Conservation (phyloP, 2,888 invertebrate genomes). For the Drosophila algonquin region DNA sequence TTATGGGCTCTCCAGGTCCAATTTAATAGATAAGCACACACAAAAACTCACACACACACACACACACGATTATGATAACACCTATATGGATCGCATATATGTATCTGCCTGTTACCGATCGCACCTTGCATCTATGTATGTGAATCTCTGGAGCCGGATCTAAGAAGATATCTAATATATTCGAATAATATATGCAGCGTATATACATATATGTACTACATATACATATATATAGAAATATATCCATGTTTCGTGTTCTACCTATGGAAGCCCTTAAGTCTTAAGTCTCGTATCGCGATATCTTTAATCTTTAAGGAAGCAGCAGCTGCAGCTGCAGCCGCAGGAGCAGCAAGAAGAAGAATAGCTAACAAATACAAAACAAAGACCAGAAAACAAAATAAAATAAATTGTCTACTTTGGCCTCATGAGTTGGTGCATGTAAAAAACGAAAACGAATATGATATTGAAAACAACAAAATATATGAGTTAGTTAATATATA, state of each 20-base stretch:
- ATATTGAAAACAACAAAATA: slow-evolving; percentile 28
- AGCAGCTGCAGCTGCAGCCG: slow-evolving; percentile 12
- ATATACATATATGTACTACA: slow-evolving; percentile 30
- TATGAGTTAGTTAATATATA: slow-evolving; percentile 51
- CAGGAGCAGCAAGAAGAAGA: slow-evolving; percentile 29
- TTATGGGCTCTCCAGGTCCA: neutral
- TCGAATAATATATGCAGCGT: slow-evolving; percentile 22
- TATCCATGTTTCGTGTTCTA: slow-evolving; percentile 42
- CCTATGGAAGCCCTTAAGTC: slow-evolving; percentile 49
- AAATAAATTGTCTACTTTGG: slow-evolving; percentile 51
- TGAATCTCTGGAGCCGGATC: slow-evolving; percentile 20
- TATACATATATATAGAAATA: slow-evolving; percentile 21
- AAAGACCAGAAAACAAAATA: neutral
- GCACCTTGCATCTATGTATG: neutral
- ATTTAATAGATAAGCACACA: neutral
- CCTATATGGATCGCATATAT: neutral
- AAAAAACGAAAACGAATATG: slow-evolving; percentile 58
- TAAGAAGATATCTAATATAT: slow-evolving; percentile 24
- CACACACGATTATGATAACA: neutral
- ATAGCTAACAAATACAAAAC: slow-evolving; percentile 17
- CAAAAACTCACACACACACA: neutral
- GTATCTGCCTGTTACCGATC: neutral
- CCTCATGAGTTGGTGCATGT: slow-evolving; percentile 78
- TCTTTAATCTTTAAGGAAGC: slow-evolving; percentile 50
- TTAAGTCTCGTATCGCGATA: slow-evolving; percentile 52